Percentiles rank a stretch among this genome's conserved stretches.
Evolutionary conservation across 2,113 vertebrate species (phyloP).

Genomic region (Thamnophis sirtalis): DNA sequence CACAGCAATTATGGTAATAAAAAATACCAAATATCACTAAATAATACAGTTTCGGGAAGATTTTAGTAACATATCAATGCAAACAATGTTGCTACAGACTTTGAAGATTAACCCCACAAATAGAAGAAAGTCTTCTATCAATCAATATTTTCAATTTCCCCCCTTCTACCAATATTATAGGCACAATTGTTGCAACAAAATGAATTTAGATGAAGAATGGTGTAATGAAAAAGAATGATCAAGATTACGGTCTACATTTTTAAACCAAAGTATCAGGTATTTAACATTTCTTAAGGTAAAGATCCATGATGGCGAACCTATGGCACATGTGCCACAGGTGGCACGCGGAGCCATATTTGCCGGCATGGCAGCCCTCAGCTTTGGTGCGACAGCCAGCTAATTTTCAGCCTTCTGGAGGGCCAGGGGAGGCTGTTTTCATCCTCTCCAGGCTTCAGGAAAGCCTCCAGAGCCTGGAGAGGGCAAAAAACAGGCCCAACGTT

Average conservation of each 20-base stretch:
- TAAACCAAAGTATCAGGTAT: conserved; percentile 37
- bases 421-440: no score
- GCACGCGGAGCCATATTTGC: no score
- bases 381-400: no score
- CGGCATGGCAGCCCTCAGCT: no score
- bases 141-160: neutral
- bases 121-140: neutral
- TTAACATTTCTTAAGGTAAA: conserved; percentile 35
- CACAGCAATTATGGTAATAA: neutral
- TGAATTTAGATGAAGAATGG: conserved; percentile 23
- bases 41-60: neutral
- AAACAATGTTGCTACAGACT: neutral
- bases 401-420: no score
- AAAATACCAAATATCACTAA: neutral
- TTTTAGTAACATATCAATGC: neutral
- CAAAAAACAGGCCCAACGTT: no score
- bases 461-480: no score
- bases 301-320: no score
- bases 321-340: no score
- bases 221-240: conserved; percentile 18
- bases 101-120: neutral
- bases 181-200: conserved; percentile 15
- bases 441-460: no score
- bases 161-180: conserved; percentile 7
- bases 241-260: conserved; percentile 45